phyloP scores from a whole-genome alignment of 2,888 invertebrate genomes.

The Argynnis bischoffii region DNA sequence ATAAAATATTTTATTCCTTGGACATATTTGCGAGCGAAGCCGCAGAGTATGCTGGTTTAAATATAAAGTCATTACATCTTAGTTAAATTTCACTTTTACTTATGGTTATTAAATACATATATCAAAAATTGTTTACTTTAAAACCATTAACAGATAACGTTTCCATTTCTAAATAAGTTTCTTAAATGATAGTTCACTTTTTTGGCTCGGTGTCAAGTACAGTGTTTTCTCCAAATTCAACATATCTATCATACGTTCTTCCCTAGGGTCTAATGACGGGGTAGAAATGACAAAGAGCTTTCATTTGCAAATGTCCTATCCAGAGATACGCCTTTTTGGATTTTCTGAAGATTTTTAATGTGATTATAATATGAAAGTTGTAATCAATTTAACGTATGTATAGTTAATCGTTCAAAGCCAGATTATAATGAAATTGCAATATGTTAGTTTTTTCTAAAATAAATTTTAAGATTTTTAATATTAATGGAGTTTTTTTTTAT shows the following conservation, averaged over 20 bases:
- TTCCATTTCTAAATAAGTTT: not conserved
- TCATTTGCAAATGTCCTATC: constrained; percentile 62
- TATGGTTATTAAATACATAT: too few species aligned
- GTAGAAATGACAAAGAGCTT: constrained; percentile 58
- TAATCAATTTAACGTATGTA: not conserved
- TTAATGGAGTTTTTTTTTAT: too few species aligned
- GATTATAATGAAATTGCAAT: too few species aligned
- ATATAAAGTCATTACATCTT: too few species aligned
- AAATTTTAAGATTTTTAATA: too few species aligned
- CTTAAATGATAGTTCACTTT: not conserved
- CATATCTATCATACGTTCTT: constrained; percentile 27
- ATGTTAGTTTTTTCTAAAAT: too few species aligned
- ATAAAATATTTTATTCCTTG: too few species aligned
- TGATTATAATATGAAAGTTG: constrained; percentile 1
- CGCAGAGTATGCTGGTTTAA: too few species aligned
- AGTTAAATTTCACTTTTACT: too few species aligned
- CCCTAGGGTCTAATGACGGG: constrained; percentile 37
- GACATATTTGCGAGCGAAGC: too few species aligned
- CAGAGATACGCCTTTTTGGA: constrained; percentile 48
- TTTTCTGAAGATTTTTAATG: constrained; percentile 22
- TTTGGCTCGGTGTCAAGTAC: constrained; percentile 18
- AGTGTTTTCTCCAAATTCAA: constrained; percentile 15
- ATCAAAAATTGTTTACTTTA: too few species aligned
- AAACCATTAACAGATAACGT: not conserved
- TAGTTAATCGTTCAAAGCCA: too few species aligned